A percentile compares a stretch with the other conserved stretches of the same genome.
phyloP scores from a whole-genome alignment of 2,797 vertebrate genomes.

The Protosalanx chinensis region DNA sequence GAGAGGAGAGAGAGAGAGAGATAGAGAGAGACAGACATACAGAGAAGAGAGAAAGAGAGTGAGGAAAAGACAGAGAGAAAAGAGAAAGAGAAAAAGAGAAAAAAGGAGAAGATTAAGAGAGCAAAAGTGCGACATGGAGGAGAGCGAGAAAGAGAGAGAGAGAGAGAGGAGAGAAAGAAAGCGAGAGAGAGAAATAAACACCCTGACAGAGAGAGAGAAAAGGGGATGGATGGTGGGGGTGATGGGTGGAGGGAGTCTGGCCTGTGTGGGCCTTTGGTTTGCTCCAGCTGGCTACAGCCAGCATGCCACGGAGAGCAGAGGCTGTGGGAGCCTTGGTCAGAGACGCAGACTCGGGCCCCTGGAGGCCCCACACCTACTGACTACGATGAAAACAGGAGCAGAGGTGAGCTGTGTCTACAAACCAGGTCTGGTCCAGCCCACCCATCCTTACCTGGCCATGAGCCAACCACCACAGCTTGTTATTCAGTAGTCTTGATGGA shows the following conservation, averaged over 20 bases:
- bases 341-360: conserved; percentile 39
- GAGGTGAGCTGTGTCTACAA: conserved; percentile 18
- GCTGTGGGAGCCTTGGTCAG: conserved; percentile 30
- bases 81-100: no score
- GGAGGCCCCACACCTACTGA: conserved; percentile 27
- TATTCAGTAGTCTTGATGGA: background rate
- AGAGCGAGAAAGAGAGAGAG: background rate
- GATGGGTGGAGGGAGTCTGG: conserved; percentile 19
- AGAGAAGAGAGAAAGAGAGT: background rate
- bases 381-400: conserved; percentile 6
- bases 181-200: background rate
- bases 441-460: conserved; percentile 35
- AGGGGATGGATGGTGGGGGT: background rate
- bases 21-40: background rate
- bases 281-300: conserved; percentile 34
- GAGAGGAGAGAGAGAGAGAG: conserved; percentile 29
- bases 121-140: background rate
- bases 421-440: conserved; percentile 17
- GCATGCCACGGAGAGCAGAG: conserved; percentile 17
- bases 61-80: background rate
- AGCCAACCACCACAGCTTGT: conserved; percentile 24
- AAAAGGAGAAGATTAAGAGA: background rate
- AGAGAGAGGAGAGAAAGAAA: background rate
- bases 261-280: conserved; percentile 43
- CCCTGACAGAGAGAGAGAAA: background rate